These are phyloP conservation scores for Ailurus styani DNA, from an alignment of 2,113 vertebrate genomes.

Conservation along the genomic window DNA sequence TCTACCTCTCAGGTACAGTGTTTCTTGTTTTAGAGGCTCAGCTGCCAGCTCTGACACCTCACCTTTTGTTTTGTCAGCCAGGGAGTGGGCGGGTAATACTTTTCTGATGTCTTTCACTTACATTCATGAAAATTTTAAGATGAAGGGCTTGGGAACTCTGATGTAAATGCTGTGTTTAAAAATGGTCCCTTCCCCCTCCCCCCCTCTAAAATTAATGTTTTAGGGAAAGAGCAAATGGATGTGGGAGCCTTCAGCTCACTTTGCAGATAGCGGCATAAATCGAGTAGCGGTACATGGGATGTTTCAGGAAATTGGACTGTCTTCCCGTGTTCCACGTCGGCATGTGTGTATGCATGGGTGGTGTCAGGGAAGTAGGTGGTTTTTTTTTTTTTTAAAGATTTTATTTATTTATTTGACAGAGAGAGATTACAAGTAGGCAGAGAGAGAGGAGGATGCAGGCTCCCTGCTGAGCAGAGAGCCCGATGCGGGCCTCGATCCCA, in stretches of 20 bases:
- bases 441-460: too few relatives aligned
- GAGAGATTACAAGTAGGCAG: too few relatives aligned
- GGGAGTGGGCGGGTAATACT: background rate
- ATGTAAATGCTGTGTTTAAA: slow-evolving; percentile 25
- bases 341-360: background rate
- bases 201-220: background rate
- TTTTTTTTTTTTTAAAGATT: background rate
- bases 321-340: slow-evolving; percentile 5
- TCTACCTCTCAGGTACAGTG: background rate
- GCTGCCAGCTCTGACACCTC: background rate
- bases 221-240: background rate
- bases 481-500: too few relatives aligned
- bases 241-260: background rate
- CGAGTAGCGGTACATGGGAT: background rate
- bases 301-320: slow-evolving; percentile 10
- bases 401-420: background rate
- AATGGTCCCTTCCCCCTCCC: background rate
- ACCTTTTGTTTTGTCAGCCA: slow-evolving; percentile 20
- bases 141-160: slow-evolving; percentile 10
- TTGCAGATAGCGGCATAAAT: background rate
- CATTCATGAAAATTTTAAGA: background rate
- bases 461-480: too few relatives aligned
- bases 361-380: background rate
- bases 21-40: slow-evolving; percentile 8
- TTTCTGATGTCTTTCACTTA: slow-evolving; percentile 13